A percentile compares a stretch with the other conserved stretches of the same genome.
Evolutionary conservation across 1,140 invertebrate species (phyloP).

Genomic region (Pseudoatta argentina): DNA sequence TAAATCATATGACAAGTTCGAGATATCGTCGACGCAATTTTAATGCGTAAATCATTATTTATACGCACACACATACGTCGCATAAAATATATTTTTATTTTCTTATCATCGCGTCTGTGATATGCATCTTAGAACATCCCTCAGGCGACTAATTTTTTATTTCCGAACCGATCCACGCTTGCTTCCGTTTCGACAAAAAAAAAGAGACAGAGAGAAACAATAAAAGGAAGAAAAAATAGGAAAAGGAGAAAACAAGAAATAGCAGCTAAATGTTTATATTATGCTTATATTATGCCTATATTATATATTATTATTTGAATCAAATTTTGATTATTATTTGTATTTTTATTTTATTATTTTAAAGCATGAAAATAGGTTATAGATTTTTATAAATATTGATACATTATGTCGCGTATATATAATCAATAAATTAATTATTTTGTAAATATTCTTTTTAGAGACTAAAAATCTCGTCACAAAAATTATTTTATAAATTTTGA

Average conservation of each 20-base stretch:
- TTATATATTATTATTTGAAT: neutral
- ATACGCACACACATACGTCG: constrained; percentile 50
- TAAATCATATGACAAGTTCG: constrained; percentile 50
- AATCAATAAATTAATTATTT: constrained; percentile 1
- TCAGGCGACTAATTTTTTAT: constrained; percentile 56
- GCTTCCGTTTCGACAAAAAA: constrained; percentile 40
- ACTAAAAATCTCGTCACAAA: neutral
- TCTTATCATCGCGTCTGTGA: constrained; percentile 79
- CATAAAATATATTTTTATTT: constrained; percentile 60
- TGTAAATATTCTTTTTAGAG: constrained; percentile 16
- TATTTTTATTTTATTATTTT: neutral
- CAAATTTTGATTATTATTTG: neutral
- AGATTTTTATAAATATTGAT: neutral
- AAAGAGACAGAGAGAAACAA: neutral
- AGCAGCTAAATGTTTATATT: neutral
- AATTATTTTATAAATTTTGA: neutral
- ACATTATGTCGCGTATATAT: neutral
- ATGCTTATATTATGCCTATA: too few relatives aligned
- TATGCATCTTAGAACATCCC: constrained; percentile 74
- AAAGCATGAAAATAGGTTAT: neutral
- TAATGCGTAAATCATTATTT: constrained; percentile 48
- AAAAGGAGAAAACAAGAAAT: neutral
- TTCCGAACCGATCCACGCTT: constrained; percentile 40
- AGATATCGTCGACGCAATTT: constrained; percentile 35
- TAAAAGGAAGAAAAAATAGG: neutral